Evolutionary conservation across 2,888 invertebrate genomes (phyloP).

Genomic region (Argyresthia albistria): DNA sequence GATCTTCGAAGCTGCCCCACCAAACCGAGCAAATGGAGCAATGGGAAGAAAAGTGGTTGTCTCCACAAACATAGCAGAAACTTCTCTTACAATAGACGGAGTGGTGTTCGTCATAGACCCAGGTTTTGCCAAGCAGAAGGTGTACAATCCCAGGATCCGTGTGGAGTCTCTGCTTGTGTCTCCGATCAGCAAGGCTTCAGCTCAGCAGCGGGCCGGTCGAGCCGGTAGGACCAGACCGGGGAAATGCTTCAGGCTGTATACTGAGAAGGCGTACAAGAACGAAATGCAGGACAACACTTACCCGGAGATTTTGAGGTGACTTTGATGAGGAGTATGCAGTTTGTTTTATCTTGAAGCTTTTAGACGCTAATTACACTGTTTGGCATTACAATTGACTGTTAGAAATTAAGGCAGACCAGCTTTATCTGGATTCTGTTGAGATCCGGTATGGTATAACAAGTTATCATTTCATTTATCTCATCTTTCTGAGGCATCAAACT

Average conservation of each 20-base stretch:
- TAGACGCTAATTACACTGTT: not conserved
- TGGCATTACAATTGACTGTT: no score
- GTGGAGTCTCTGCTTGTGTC: constrained; percentile 98
- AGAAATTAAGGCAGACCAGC: no score
- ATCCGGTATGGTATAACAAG: no score
- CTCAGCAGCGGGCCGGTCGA: constrained; percentile 97
- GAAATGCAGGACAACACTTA: constrained; percentile 99
- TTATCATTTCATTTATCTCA: no score
- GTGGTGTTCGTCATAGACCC: constrained; percentile 99
- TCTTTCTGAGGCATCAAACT: no score
- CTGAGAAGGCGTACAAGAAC: constrained; percentile 91
- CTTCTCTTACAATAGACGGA: constrained; percentile 98
- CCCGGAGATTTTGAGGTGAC: constrained; percentile 86
- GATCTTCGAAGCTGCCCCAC: constrained; percentile 97
- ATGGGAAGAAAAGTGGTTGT: constrained; percentile 95
- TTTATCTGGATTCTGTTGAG: no score
- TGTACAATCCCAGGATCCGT: constrained; percentile 88
- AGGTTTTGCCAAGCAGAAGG: constrained; percentile 99
- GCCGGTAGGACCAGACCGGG: constrained; percentile 98
- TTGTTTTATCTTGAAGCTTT: not conserved
- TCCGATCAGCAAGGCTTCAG: constrained; percentile 98
- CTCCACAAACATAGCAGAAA: constrained; percentile 99
- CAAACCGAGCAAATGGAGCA: constrained; percentile 89
- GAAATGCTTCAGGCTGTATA: constrained; percentile 96
- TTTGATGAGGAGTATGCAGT: constrained; percentile 9